Evolutionary conservation across 1,140 invertebrate genomes (phyloP).

Genomic region (Pachyrhynchus sulphureomaculatus): DNA sequence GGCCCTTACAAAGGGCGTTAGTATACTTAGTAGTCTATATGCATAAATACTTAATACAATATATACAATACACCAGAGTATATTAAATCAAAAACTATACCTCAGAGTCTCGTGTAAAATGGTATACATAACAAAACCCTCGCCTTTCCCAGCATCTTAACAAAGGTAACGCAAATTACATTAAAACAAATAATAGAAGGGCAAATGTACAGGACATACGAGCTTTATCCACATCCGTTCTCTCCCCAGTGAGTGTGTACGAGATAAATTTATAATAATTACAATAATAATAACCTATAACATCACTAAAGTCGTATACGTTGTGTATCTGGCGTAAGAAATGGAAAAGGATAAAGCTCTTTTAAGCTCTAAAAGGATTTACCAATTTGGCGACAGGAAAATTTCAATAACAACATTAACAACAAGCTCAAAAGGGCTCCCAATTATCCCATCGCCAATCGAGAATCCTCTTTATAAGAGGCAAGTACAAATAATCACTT

Average conservation of each 20-base stretch:
- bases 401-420: slow-evolving; percentile 29
- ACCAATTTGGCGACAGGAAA: slow-evolving; percentile 7
- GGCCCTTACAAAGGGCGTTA: slow-evolving; percentile 26
- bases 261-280: slow-evolving; percentile 40
- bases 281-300: slow-evolving; percentile 44
- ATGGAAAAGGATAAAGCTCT: slow-evolving; percentile 12
- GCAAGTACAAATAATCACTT: slow-evolving; percentile 16
- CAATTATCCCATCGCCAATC: slow-evolving; percentile 10
- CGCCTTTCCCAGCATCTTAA: slow-evolving; percentile 35
- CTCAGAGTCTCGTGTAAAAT: slow-evolving; percentile 38
- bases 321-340: slow-evolving; percentile 32
- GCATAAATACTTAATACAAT: slow-evolving; percentile 43
- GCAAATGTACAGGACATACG: slow-evolving; percentile 10
- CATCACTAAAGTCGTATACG: slow-evolving; percentile 49
- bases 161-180: slow-evolving; percentile 44
- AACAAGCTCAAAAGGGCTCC: slow-evolving; percentile 18
- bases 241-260: slow-evolving; percentile 33
- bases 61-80: slow-evolving; percentile 44
- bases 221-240: slow-evolving; percentile 15
- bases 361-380: not conserved
- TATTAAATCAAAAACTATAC: slow-evolving; percentile 46
- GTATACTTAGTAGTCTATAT: slow-evolving; percentile 42
- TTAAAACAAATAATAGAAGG: slow-evolving; percentile 23
- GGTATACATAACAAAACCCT: slow-evolving; percentile 40
- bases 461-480: not conserved